Evolutionary conservation across 2,888 invertebrate species (phyloP), one percentile per base, ranked within the genome.

Genomic region (Silvanus unidentatus): DNA sequence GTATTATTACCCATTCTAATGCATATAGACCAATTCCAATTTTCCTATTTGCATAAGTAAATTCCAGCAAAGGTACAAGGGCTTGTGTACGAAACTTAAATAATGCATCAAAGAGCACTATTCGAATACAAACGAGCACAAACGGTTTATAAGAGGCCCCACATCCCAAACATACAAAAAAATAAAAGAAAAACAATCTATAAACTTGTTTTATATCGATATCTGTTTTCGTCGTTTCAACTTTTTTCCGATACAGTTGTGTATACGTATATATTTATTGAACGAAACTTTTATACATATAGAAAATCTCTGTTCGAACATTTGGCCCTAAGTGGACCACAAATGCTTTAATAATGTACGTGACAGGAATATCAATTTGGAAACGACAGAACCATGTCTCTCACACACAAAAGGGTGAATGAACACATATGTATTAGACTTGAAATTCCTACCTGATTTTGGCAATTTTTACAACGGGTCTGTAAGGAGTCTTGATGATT

Each of bases 401-500:
- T 11, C 32, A 22, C 8, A 8, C 22, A 22, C 8, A 22, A 5
- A 22, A 5, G 8, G 4, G 8, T 22, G 8, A 22, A 22, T 8
- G 22, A 22, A n/a, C n/a, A n/a, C n/a, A n/a, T 22, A 22, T 22
- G 22, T n/a, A n/a, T n/a, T n/a, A n/a, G 22, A 8, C 4, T 22
- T 22, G 22, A 22, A 22, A 22, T 5, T 35, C 11, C n/a, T 53
- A 70, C 71, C 71, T 71, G 54, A 70, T 66, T 63, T 65, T 69
- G 9, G 71, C 71, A 11, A 70, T 49, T 53, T 71, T 70, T 27
- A 71, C 63, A 5, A 71, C 60, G 0, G 69, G 66, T 47, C 70
- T 59, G 16, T 65, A 62, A 1, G 70, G 70, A 45, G 63, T 67
- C 54, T 68, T 71, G 47, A 66, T 50, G 36, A 69, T 53, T 16